Evolutionary conservation across 2,113 vertebrate genomes (phyloP).

Genomic region (Caranx melampygus): DNA sequence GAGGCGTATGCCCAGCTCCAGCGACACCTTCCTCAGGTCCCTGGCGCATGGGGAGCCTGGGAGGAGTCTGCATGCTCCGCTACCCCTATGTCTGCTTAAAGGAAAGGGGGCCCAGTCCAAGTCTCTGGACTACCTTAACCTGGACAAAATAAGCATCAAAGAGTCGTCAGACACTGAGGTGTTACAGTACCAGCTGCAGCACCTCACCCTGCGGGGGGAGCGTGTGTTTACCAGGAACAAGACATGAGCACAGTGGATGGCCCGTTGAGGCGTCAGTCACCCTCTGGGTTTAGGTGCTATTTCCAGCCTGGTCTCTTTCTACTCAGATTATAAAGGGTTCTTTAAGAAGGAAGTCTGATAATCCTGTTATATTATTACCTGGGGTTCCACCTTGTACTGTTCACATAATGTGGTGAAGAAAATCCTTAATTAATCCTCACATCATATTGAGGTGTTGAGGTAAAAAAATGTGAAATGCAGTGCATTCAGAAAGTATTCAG

Average conservation of each 20-base stretch:
- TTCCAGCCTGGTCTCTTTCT: slow-evolving; percentile 56
- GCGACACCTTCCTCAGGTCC: slow-evolving; percentile 90
- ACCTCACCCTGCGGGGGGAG: slow-evolving; percentile 93
- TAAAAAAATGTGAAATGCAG: slow-evolving; percentile 63
- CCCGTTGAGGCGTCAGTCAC: slow-evolving; percentile 37
- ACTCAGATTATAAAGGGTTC: slow-evolving; percentile 59
- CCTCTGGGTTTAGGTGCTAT: slow-evolving; percentile 63
- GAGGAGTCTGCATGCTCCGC: slow-evolving; percentile 87
- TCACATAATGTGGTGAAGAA: slow-evolving; percentile 51
- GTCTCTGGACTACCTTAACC: slow-evolving; percentile 98
- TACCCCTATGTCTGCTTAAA: slow-evolving; percentile 94
- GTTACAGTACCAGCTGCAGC: slow-evolving; percentile 95
- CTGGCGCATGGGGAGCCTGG: slow-evolving; percentile 85
- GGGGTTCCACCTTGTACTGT: slow-evolving; percentile 46
- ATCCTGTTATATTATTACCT: slow-evolving; percentile 67
- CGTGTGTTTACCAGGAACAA: slow-evolving; percentile 91
- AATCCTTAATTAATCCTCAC: slow-evolving; percentile 50
- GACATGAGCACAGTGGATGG: slow-evolving; percentile 82
- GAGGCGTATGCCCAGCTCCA: slow-evolving; percentile 94
- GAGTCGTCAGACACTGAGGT: slow-evolving; percentile 96
- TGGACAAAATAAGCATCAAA: slow-evolving; percentile 95
- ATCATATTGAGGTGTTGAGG: slow-evolving; percentile 29
- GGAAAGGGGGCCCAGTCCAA: slow-evolving; percentile 93
- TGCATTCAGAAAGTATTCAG: no score
- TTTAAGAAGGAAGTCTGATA: slow-evolving; percentile 56